These are phyloP conservation scores for Eupithecia subumbrata DNA, from an alignment of 2,888 invertebrate genomes.

Conservation along the genomic window DNA sequence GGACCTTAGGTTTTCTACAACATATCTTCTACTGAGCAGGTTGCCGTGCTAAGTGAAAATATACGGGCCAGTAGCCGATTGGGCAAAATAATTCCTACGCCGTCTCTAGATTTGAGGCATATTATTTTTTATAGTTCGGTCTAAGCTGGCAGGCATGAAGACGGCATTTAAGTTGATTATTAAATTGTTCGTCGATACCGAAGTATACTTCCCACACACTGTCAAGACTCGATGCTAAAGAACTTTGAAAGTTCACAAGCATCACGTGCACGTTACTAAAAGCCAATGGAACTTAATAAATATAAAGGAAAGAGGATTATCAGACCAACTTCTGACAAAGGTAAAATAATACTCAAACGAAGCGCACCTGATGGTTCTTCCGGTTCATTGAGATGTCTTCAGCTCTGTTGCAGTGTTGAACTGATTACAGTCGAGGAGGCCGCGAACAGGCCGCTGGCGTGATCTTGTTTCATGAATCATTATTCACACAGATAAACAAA, in stretches of 20 bases:
- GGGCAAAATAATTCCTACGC: no score
- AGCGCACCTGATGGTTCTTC: neutral
- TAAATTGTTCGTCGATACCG: no score
- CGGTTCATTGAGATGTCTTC: neutral
- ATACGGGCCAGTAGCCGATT: no score
- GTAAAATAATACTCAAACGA: neutral
- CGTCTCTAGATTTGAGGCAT: no score
- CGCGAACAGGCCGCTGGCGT: neutral
- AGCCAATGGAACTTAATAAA: neutral
- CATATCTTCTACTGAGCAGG: no score
- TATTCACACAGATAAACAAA: no score
- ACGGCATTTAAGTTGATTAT: no score
- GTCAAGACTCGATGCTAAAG: neutral
- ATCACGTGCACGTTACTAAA: neutral
- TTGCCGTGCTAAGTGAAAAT: no score
- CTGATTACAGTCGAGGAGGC: neutral
- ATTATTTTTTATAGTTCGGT: no score
- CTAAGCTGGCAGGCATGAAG: no score
- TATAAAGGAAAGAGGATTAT: neutral
- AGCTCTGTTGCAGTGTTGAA: neutral
- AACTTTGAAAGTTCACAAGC: neutral
- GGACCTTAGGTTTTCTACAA: no score
- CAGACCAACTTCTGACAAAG: neutral
- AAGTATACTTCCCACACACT: neutral
- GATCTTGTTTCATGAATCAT: neutral